These are phyloP conservation scores for Peromyscus californicus DNA, from an alignment of 2,113 vertebrate genomes.

Conservation along the genomic window DNA sequence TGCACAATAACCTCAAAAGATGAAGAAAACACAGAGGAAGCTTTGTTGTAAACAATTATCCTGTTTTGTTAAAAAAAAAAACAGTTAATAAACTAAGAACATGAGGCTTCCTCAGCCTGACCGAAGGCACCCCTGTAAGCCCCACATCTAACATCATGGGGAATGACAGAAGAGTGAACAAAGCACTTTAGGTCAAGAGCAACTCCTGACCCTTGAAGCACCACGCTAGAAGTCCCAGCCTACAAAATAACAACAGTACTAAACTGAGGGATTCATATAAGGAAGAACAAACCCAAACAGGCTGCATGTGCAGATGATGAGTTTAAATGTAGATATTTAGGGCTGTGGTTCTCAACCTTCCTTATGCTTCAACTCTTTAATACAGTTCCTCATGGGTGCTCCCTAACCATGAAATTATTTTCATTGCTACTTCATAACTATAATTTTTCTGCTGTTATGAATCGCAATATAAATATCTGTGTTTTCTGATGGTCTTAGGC, in stretches of 20 bases:
- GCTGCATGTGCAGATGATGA: background rate
- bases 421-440: background rate
- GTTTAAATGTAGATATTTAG: background rate
- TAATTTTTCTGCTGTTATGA: background rate
- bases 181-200: background rate
- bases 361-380: background rate
- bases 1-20: background rate
- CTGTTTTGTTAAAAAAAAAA: background rate
- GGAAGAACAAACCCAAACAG: background rate
- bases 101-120: background rate
- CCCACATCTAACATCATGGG: background rate
- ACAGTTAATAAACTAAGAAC: background rate
- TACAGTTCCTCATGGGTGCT: background rate
- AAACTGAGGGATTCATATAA: background rate
- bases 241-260: background rate
- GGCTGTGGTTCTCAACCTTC: background rate
- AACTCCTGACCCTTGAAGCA: background rate
- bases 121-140: background rate
- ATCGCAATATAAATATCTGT: background rate
- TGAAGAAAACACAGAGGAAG: background rate
- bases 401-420: background rate
- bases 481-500: background rate
- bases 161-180: background rate
- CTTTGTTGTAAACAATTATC: background rate
- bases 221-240: background rate